Conservation (phyloP, 2,888 invertebrate genomes). For the Encarsia formosa region DNA sequence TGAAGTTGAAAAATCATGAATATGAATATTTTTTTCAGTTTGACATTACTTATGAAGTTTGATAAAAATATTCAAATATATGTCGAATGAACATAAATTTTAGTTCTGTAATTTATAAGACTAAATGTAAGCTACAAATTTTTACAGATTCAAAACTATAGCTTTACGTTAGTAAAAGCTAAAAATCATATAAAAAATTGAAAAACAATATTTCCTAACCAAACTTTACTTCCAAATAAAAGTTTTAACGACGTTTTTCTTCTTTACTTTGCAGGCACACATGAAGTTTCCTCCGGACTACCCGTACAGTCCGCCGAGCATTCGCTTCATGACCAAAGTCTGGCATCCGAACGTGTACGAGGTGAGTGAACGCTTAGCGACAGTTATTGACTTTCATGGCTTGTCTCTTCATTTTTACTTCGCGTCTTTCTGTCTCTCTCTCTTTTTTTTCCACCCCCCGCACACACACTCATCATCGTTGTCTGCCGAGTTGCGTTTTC, state of each 20-base stretch:
- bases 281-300: constrained; percentile 99
- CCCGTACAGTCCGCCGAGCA: constrained; percentile 97
- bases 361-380: constrained; percentile 59
- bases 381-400: constrained; percentile 20
- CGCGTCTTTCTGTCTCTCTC: neutral
- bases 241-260: neutral
- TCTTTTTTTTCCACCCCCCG: neutral
- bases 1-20: no score
- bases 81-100: no score
- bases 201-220: neutral
- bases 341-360: constrained; percentile 99
- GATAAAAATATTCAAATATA: no score
- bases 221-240: neutral
- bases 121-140: no score
- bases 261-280: constrained; percentile 73
- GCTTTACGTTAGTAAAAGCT: no score
- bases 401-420: constrained; percentile 1
- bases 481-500: no score
- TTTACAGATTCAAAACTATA: no score
- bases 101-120: no score
- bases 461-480: no score
- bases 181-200: no score
- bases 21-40: no score
- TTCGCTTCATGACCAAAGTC: constrained; percentile 97
- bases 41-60: no score